These are phyloP conservation scores for Zeugodacus cucurbitae DNA, from an alignment of 1,140 invertebrate species.

Conservation along the genomic window DNA sequence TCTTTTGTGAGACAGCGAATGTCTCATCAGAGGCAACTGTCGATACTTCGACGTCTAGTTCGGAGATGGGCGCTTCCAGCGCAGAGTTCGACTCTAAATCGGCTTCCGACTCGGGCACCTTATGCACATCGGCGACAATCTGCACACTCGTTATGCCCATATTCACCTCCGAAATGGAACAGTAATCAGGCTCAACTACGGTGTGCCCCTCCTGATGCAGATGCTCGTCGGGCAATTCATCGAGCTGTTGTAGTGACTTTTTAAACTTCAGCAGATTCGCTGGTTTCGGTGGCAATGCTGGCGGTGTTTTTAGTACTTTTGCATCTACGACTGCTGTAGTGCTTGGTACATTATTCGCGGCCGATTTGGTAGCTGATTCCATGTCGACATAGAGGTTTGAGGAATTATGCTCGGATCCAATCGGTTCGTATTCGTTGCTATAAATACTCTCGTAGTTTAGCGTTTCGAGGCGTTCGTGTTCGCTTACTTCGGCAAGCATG, in stretches of 20 bases:
- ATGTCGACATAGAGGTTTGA: slow-evolving; percentile 68
- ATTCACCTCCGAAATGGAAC: slow-evolving; percentile 69
- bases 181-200: slow-evolving; percentile 68
- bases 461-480: slow-evolving; percentile 44
- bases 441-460: slow-evolving; percentile 67
- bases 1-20: slow-evolving; percentile 54
- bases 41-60: slow-evolving; percentile 47
- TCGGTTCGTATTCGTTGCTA: slow-evolving; percentile 70
- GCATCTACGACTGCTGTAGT: neutral
- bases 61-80: slow-evolving; percentile 45
- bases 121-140: slow-evolving; percentile 60
- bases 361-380: slow-evolving; percentile 51
- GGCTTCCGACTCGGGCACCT: slow-evolving; percentile 53
- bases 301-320: slow-evolving; percentile 56
- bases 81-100: slow-evolving; percentile 30
- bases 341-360: neutral
- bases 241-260: slow-evolving; percentile 55
- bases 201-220: slow-evolving; percentile 42
- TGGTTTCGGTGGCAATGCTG: slow-evolving; percentile 74
- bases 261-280: slow-evolving; percentile 67
- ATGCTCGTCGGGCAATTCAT: slow-evolving; percentile 49
- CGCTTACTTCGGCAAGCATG: neutral
- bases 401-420: slow-evolving; percentile 60
- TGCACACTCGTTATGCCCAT: slow-evolving; percentile 54
- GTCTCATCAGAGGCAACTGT: slow-evolving; percentile 48